phyloP scores from a whole-genome alignment of 2,888 invertebrate genomes.

The Macrophya annulata region DNA sequence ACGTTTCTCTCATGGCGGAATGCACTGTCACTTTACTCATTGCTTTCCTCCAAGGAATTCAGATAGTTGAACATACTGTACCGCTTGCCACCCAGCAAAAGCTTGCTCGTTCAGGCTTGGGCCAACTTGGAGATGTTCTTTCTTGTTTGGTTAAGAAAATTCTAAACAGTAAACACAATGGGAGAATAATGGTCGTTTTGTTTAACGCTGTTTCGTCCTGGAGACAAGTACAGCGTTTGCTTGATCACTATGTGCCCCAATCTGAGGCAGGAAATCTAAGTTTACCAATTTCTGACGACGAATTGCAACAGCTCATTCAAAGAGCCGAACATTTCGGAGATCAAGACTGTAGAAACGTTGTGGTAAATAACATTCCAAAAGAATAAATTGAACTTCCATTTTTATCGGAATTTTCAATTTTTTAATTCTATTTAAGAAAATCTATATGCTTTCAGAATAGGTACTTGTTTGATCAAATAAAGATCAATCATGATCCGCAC shows the following conservation, averaged over 20 bases:
- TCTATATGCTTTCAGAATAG: constrained; percentile 67
- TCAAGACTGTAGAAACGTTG: constrained; percentile 63
- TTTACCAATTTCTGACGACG: constrained; percentile 66
- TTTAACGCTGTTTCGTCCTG: constrained; percentile 68
- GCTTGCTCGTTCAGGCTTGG: constrained; percentile 67
- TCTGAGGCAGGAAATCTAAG: constrained; percentile 57
- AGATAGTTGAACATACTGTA: constrained; percentile 69
- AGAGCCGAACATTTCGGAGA: constrained; percentile 65
- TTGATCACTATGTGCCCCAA: constrained; percentile 69
- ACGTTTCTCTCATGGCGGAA: constrained; percentile 55
- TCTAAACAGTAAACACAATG: constrained; percentile 63
- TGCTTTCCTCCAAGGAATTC: constrained; percentile 68
- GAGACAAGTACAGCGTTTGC: constrained; percentile 67
- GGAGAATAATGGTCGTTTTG: constrained; percentile 63
- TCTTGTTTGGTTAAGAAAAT: constrained; percentile 63
- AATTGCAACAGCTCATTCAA: constrained; percentile 67
- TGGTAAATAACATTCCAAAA: constrained; percentile 65
- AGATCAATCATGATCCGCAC: constrained; percentile 51
- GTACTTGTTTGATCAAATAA: constrained; percentile 65
- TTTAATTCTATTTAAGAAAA: constrained; percentile 24
- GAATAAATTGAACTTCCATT: background rate
- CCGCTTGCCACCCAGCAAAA: constrained; percentile 66
- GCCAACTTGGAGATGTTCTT: constrained; percentile 68
- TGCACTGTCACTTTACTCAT: constrained; percentile 65
- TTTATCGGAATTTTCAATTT: background rate